Evolutionary conservation across 2,797 vertebrate species (phyloP), one percentile per base, ranked within the genome.

Genomic region (Echiichthys vipera): DNA sequence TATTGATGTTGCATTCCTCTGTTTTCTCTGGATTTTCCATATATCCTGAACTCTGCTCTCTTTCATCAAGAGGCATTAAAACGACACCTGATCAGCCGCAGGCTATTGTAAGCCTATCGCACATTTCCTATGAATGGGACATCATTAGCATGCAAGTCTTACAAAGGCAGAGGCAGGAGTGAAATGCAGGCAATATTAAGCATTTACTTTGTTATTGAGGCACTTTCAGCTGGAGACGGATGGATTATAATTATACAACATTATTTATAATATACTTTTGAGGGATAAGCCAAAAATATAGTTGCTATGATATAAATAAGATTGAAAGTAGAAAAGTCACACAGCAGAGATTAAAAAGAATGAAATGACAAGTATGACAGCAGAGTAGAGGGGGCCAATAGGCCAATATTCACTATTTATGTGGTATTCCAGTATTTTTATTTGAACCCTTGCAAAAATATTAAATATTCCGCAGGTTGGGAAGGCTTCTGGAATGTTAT

Each of bases 1-100:
- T 53, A 2, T 43, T 12, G 2, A 24, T 58, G 40, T 78, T 36
- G 27, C 20, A 24, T 65, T 56, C 40, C 49, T 34, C 43, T 69
- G 22, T 62, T 79, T 81, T 67, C 14, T 22, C 45, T 30, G 1
- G 39, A 18, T 53, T 77, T 78, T 62, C 73, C 40, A 30, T 80
- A 65, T 64, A 69, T 71, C 50, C 29, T 45, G 25, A 78, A 57
- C 51, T 43, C 8, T 0, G n/a, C 43, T 71, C 17, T 54, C 30
- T 78, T 77, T 80, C 32, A 61, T 77, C 62, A 80, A 55, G 45
- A 72, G 73, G 72, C 73, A 76, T 81, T 84, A 74, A 82, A 86
- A 75, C 39, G 72, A 87, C 78, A 80, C 53, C 67, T 70, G 77
- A 85, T 87, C 76, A 53, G 78, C 59, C 64, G 50, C 67, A 70